Evolutionary conservation across 2,797 vertebrate species (phyloP).

Genomic region (Xiphophorus birchmanni): DNA sequence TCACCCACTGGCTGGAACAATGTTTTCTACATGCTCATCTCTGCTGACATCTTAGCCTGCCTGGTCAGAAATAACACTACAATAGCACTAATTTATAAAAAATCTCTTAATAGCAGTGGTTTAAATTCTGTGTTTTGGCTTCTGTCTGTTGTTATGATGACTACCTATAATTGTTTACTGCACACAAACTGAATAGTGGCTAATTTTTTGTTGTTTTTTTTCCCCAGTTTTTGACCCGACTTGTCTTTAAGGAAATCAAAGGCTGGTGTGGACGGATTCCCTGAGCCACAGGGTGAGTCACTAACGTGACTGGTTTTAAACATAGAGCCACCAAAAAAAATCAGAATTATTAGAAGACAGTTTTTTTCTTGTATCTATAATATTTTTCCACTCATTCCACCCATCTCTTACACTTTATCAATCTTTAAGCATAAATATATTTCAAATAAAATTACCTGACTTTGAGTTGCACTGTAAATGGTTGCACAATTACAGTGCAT

Average conservation of each 20-base stretch:
- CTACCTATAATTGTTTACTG: not conserved
- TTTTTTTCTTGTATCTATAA: not conserved
- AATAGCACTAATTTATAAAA: not conserved
- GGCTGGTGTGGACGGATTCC: slow-evolving; percentile 80
- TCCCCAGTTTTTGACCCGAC: slow-evolving; percentile 86
- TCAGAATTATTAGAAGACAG: not conserved
- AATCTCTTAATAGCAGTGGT: not conserved
- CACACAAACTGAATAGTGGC: slow-evolving; percentile 1
- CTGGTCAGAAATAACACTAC: slow-evolving; percentile 80
- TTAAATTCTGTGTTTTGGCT: not conserved
- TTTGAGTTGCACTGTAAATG: not conserved
- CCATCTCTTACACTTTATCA: not conserved
- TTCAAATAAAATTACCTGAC: not conserved
- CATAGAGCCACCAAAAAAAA: not conserved
- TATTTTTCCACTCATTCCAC: no score
- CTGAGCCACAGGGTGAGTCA: slow-evolving; percentile 82
- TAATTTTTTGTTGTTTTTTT: not conserved
- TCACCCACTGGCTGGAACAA: slow-evolving; percentile 94
- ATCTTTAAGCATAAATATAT: not conserved
- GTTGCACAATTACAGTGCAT: not conserved
- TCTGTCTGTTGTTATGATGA: not conserved
- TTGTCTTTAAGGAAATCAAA: slow-evolving; percentile 90
- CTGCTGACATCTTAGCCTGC: slow-evolving; percentile 88
- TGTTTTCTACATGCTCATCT: slow-evolving; percentile 97
- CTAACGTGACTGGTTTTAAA: not conserved